phyloP scores from a whole-genome alignment of 2,888 invertebrate species.

The Monopis laevigella region DNA sequence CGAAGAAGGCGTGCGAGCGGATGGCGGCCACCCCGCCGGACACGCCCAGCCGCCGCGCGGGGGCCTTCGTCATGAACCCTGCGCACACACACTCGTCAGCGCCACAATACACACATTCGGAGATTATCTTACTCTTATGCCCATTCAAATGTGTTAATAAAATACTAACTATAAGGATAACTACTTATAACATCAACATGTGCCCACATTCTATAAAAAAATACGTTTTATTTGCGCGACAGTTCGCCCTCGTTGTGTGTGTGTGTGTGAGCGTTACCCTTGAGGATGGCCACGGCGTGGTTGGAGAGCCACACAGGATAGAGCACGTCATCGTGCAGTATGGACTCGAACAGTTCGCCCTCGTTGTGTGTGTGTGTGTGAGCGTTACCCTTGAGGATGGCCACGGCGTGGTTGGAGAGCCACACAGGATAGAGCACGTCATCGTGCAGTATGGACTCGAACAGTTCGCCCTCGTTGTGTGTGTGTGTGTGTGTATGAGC shows the following conservation, averaged over 20 bases:
- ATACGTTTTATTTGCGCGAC: too few relatives aligned
- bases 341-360: conserved; percentile 98
- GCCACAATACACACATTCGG: too few relatives aligned
- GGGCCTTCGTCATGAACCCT: conserved; percentile 97
- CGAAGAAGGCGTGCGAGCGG: conserved; percentile 90
- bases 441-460: conserved; percentile 97
- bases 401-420: conserved; percentile 90
- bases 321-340: conserved; percentile 96
- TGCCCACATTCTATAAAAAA: too few relatives aligned
- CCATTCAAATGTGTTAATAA: too few relatives aligned
- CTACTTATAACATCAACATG: too few relatives aligned
- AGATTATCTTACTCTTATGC: too few relatives aligned
- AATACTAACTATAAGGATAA: too few relatives aligned
- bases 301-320: conserved; percentile 97
- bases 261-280: too few relatives aligned
- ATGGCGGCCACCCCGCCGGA: conserved; percentile 84
- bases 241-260: too few relatives aligned
- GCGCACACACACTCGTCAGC: background rate
- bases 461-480: conserved; percentile 99
- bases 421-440: conserved; percentile 99
- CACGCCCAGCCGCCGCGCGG: conserved; percentile 93
- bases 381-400: conserved; percentile 82
- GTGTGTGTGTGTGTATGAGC: too few relatives aligned
- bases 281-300: conserved; percentile 90
- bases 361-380: too few relatives aligned